Evolutionary conservation across 2,888 invertebrate genomes (phyloP).

Genomic region (Tolmerus cingulatus): DNA sequence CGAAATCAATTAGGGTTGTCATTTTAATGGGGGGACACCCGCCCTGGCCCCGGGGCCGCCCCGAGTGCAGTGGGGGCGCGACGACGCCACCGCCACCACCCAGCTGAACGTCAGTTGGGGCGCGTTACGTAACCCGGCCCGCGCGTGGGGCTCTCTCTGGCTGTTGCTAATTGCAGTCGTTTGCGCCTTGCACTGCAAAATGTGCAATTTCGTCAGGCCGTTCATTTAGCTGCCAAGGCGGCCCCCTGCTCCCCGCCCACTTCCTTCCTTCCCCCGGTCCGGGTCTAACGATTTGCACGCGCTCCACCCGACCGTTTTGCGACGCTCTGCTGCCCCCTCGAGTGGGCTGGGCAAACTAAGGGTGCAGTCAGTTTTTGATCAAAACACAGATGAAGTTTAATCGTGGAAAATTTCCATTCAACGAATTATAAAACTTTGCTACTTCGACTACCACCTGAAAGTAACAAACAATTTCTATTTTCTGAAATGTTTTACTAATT

Average conservation of each 20-base stretch:
- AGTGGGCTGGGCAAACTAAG: neutral
- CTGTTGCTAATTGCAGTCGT: conserved; percentile 19
- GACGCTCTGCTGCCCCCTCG: neutral
- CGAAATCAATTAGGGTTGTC: neutral
- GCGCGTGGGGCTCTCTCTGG: neutral
- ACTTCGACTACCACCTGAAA: no score
- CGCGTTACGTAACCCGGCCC: neutral
- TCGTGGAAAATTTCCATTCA: neutral
- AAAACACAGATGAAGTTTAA: neutral
- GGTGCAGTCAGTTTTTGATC: neutral
- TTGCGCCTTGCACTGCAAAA: neutral
- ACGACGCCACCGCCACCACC: no score
- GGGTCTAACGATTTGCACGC: neutral
- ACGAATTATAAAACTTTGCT: neutral
- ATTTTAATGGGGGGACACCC: neutral
- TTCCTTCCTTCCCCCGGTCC: neutral
- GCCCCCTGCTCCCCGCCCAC: neutral
- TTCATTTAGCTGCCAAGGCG: neutral
- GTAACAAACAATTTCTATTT: no score
- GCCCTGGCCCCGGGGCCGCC: neutral
- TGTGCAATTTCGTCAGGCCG: neutral
- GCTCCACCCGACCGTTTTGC: neutral
- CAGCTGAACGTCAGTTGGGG: neutral
- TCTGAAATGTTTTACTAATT: no score
- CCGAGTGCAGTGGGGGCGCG: neutral